Conservation (phyloP, 2,113 vertebrate species). For the Prolemur simus region DNA sequence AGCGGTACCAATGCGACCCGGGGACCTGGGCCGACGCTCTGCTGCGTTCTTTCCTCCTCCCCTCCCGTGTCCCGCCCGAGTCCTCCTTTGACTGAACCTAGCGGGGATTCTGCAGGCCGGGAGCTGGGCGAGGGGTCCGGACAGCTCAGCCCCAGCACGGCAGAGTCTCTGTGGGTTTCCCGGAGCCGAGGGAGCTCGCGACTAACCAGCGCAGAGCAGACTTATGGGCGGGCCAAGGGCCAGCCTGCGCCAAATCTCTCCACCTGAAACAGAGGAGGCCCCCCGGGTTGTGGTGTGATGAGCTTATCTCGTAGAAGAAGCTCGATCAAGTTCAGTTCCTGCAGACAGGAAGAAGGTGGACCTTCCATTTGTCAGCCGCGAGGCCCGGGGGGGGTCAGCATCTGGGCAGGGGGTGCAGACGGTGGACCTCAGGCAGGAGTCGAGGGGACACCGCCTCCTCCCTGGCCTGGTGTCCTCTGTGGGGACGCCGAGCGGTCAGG, state of each 20-base stretch:
- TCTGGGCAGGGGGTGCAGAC: background rate
- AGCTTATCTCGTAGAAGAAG: background rate
- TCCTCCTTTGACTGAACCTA: background rate
- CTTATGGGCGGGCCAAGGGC: background rate
- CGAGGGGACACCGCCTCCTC: fast-evolving
- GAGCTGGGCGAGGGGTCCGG: background rate
- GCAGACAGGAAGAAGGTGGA: background rate
- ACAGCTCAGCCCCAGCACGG: no score
- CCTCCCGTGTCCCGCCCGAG: background rate
- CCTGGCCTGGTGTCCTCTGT: background rate
- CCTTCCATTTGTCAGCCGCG: background rate
- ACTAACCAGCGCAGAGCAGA: background rate
- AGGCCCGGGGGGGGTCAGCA: background rate
- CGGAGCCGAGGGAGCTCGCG: background rate
- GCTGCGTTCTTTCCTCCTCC: background rate
- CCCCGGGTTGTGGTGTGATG: background rate
- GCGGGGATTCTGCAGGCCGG: background rate
- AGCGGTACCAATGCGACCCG: background rate
- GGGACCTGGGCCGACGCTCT: background rate
- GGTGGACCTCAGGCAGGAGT: background rate
- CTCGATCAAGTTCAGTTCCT: background rate
- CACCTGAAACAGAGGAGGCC: background rate
- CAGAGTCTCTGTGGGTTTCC: background rate
- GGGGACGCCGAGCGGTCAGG: background rate
- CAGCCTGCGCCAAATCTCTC: background rate